A percentile compares a stretch with the other conserved stretches of the same genome.
Conservation (phyloP, 1,140 invertebrate species). For the Aphis craccivora region DNA sequence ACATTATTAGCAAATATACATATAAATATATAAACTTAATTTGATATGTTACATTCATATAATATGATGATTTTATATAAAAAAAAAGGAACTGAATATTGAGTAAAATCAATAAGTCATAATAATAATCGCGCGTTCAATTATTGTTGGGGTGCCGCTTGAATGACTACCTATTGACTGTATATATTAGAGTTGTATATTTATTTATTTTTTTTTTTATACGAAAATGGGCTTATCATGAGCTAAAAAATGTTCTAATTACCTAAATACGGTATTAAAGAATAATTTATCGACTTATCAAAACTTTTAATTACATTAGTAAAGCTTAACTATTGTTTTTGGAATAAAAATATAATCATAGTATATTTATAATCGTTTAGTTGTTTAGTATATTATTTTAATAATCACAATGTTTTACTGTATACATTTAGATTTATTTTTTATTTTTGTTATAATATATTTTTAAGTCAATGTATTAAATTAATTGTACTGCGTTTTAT, state of each 20-base stretch:
- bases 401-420: background rate
- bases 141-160: background rate
- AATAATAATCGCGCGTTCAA: background rate
- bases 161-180: background rate
- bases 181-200: no score
- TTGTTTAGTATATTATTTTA: no score
- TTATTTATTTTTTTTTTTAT: no score
- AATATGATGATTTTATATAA: background rate
- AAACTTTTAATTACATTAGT: background rate
- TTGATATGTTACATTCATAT: no score
- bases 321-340: background rate
- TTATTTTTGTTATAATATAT: background rate
- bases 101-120: no score
- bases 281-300: background rate
- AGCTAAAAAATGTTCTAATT: background rate
- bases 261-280: background rate
- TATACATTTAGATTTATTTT: background rate
- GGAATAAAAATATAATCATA: background rate
- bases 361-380: background rate
- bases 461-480: background rate
- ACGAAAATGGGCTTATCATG: background rate
- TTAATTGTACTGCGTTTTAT: slow-evolving; percentile 59
- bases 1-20: no score
- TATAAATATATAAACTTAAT: no score
- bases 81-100: background rate